Percentiles rank a stretch among this genome's conserved stretches.
These are phyloP conservation scores for Scalopus aquaticus DNA, from an alignment of 2,113 vertebrate species.

Conservation along the genomic window DNA sequence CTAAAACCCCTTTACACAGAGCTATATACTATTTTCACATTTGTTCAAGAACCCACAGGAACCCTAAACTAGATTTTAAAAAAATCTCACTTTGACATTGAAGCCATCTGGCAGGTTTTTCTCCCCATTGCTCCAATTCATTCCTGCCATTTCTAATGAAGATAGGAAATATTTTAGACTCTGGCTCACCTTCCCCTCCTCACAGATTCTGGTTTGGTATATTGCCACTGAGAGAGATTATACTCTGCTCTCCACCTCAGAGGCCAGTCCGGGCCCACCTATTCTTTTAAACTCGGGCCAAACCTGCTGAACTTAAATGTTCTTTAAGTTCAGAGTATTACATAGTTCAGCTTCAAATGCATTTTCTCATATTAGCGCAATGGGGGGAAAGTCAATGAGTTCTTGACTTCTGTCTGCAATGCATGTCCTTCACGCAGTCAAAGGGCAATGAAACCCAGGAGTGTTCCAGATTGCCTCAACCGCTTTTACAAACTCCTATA, in stretches of 20 bases:
- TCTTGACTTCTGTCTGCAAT: background rate
- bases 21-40: background rate
- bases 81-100: background rate
- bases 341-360: background rate
- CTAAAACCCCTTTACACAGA: background rate
- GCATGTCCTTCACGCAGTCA: background rate
- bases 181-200: background rate
- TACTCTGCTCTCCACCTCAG: background rate
- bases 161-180: background rate
- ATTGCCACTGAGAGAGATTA: background rate
- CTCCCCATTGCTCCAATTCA: background rate
- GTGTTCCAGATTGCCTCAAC: background rate
- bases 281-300: background rate
- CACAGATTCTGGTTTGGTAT: background rate
- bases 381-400: background rate
- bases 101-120: background rate
- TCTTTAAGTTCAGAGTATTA: background rate
- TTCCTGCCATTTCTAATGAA: slow-evolving; percentile 17
- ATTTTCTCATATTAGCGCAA: background rate
- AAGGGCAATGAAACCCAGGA: background rate
- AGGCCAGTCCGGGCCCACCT: background rate
- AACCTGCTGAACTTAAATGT: background rate
- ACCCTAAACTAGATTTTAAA: background rate
- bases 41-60: background rate
- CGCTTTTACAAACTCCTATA: background rate